phyloP scores from a whole-genome alignment of 2,797 vertebrate genomes.

The Serranus cabrilla region DNA sequence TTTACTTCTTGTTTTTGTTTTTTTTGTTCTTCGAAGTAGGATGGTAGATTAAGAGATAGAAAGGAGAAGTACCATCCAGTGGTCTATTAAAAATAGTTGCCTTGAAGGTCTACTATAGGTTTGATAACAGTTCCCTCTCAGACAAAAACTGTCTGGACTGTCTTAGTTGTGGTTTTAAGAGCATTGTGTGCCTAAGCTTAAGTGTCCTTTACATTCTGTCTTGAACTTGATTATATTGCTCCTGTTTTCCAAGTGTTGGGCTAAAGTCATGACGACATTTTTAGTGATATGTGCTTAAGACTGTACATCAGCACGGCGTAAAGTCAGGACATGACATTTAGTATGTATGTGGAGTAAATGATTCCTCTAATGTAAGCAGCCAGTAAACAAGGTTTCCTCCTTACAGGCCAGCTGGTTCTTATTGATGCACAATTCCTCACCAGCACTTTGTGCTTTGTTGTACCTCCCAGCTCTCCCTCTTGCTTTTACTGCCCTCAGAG shows the following conservation, averaged over 20 bases:
- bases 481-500: slow-evolving; percentile 42
- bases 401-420: slow-evolving; percentile 44
- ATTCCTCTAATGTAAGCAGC: slow-evolving; percentile 43
- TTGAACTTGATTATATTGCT: neutral
- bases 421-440: slow-evolving; percentile 14
- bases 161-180: slow-evolving; percentile 9
- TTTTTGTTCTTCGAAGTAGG: slow-evolving; percentile 3
- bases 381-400: slow-evolving; percentile 26
- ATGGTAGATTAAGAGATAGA: slow-evolving; percentile 9
- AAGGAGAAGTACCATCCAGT: neutral
- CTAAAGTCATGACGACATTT: slow-evolving; percentile 36
- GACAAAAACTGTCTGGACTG: slow-evolving; percentile 12
- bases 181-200: slow-evolving; percentile 1
- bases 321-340: slow-evolving; percentile 20
- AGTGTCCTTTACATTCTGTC: neutral
- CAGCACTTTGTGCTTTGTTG: slow-evolving; percentile 28
- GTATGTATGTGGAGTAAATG: slow-evolving; percentile 39
- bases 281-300: slow-evolving; percentile 8
- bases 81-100: neutral
- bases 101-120: neutral
- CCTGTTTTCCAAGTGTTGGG: no score
- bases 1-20: neutral
- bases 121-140: slow-evolving; percentile 10
- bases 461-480: slow-evolving; percentile 20
- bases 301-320: neutral